These are phyloP conservation scores for Sebastes steindachneri DNA, from an alignment of 2,797 vertebrate genomes.

Conservation along the genomic window DNA sequence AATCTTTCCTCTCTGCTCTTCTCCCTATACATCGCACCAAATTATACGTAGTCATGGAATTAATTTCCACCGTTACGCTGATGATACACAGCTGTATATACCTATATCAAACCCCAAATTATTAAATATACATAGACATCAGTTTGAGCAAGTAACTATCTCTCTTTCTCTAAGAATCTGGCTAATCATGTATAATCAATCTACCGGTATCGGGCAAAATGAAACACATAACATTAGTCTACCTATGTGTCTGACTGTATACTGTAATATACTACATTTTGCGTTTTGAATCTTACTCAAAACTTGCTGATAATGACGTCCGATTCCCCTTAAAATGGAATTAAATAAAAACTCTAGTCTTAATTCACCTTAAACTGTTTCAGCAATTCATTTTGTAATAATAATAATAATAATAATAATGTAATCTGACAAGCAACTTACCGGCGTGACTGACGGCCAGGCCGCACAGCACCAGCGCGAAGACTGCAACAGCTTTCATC, in stretches of 20 bases:
- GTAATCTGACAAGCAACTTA: neutral
- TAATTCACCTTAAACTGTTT: neutral
- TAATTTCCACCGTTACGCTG: too few species aligned
- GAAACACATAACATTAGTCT: neutral
- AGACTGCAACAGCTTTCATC: conserved; percentile 24
- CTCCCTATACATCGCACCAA: too few species aligned
- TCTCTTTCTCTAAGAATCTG: too few species aligned
- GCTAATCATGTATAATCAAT: neutral
- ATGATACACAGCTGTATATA: too few species aligned
- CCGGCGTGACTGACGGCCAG: neutral
- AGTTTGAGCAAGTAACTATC: too few species aligned
- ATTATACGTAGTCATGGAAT: too few species aligned
- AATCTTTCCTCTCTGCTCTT: too few species aligned
- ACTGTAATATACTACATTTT: neutral
- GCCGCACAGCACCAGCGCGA: conserved; percentile 19
- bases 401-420: too few species aligned
- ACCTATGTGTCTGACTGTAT: neutral
- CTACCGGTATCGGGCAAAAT: neutral
- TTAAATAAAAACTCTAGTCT: neutral
- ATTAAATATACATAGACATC: too few species aligned
- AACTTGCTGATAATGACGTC: too few species aligned
- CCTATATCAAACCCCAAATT: too few species aligned
- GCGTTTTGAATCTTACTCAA: neutral
- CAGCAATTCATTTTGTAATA: too few species aligned
- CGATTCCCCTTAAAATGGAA: neutral